Percentiles rank a stretch among this genome's conserved stretches.
These are phyloP conservation scores for Cyprinodon variegatus DNA, from an alignment of 2,113 vertebrate genomes.

Conservation along the genomic window DNA sequence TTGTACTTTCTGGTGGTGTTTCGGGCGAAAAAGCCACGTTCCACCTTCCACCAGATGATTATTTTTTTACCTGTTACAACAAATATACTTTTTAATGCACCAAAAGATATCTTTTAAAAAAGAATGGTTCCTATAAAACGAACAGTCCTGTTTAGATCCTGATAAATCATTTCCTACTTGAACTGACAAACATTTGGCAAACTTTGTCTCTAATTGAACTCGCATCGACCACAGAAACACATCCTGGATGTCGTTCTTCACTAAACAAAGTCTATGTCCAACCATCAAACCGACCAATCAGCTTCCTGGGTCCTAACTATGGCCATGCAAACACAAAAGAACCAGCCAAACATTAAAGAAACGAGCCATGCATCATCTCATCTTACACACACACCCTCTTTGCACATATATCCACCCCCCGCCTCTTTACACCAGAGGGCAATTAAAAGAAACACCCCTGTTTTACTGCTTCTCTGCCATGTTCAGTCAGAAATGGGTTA, in stretches of 20 bases:
- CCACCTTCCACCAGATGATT: no score
- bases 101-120: no score
- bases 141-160: background rate
- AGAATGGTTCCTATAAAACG: background rate
- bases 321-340: constrained; percentile 27
- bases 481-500: constrained; percentile 36
- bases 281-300: constrained; percentile 15
- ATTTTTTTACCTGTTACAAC: no score
- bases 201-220: background rate
- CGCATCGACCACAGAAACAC: background rate
- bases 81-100: no score
- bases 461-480: background rate
- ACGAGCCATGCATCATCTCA: constrained; percentile 21
- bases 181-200: background rate
- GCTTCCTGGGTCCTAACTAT: constrained; percentile 22
- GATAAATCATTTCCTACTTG: background rate
- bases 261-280: constrained; percentile 23
- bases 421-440: constrained; percentile 7
- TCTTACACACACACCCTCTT: constrained; percentile 30
- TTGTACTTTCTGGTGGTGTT: no score
- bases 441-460: constrained; percentile 26
- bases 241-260: constrained; percentile 7
- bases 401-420: constrained; percentile 15
- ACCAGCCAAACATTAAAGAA: background rate
- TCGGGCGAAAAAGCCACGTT: no score